Evolutionary conservation across 2,888 invertebrate genomes (phyloP), one percentile per base, ranked within the genome.

Genomic region (Parnassius glacialis): DNA sequence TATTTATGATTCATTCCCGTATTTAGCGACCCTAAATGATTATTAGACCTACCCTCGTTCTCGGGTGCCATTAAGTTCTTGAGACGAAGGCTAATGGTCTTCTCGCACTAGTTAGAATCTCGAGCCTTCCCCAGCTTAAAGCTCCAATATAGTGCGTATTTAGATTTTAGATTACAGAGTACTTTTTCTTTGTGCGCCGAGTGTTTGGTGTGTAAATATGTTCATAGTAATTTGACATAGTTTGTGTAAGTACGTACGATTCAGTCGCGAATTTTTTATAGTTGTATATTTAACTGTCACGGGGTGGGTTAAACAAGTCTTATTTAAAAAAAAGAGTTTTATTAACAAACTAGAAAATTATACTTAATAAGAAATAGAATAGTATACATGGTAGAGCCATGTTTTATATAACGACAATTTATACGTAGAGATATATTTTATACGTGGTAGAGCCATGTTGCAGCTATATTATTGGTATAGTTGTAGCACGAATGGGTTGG

Each of bases 1-100:
- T 25, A 58, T 58, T 58, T 52, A 58, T 43, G 25, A 41, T 50
- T 44, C 41, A 47, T 16, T 34, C 47, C 9, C 2, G 12, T 34
- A 60, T 60, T 60, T 20, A 55, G 55, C 60, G 54, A 44, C 55
- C 55, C 44, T 41, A 51, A 61, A 61, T 61, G 51, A 51, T 60
- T 65, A 68, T 68, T 65, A 67, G 65, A 64, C 66, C 64, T 69
- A 71, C 73, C 73, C 68, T 67, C 69, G 70, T 74, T 69, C 74
- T 70, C 69, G 71, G 73, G 74, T 73, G 70, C 80, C 86, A 89
- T 90, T 88, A 90, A 78, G 85, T 82, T 78, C 84, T 90, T 80
- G 84, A 90, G 88, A 87, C 87, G 80, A 74, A 79, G 70, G 79
- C 85, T 90, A 87, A 87, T 86, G 84, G 85, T 76, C 67, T 71